Base-by-base conservation (phyloP, 2,797 vertebrate species). In the Sparus aurata region DNA sequence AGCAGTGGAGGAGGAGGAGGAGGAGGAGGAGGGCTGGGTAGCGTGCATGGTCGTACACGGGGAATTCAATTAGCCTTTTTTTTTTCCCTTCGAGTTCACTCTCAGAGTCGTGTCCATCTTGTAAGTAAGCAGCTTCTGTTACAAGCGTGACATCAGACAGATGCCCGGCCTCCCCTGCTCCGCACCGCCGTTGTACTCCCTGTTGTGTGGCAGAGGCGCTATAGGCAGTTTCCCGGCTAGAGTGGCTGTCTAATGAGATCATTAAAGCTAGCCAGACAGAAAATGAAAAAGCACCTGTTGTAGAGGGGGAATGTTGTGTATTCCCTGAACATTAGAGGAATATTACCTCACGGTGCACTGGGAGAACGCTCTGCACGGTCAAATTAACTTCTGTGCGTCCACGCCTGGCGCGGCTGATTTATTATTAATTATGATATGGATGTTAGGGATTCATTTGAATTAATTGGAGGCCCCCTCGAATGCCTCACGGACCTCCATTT, bases 241-340 rank as follows among this genome's bases (percentile, higher is more conserved):
- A 87, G 83, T 54, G 85, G 68, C 58, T 85, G 83, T 86, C 91
- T 93, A 95, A 95, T 94, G 91, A 94, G 91, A 92, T 93, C 89
- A 84, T 94, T 91, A 89, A 87, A 89, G 87, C 80, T 54, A 76
- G 83, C 84, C 87, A 85, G 91, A 93, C 86, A 85, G 88, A 91
- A 92, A 91, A 93, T 94, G 90, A 92, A 92, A 90, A 90, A 92
- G 90, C 86, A 92, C 94, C 93, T 94, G 92, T 94, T 92, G 91
- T 78, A 55, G 69, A 72, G 74, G 79, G 38, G 50, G 59, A 84
- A 82, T 75, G 85, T 30, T 83, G 84, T 88, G 88, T 90, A 84
- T 93, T 88, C 89, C 91, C 92, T 23, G 15, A 89, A 90, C 90
- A 89, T 87, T 69, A 83, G 76, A 69, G 27, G 57, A 70, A 86